Conservation (phyloP, 1,140 invertebrate species). For the Camponotus floridanus region DNA sequence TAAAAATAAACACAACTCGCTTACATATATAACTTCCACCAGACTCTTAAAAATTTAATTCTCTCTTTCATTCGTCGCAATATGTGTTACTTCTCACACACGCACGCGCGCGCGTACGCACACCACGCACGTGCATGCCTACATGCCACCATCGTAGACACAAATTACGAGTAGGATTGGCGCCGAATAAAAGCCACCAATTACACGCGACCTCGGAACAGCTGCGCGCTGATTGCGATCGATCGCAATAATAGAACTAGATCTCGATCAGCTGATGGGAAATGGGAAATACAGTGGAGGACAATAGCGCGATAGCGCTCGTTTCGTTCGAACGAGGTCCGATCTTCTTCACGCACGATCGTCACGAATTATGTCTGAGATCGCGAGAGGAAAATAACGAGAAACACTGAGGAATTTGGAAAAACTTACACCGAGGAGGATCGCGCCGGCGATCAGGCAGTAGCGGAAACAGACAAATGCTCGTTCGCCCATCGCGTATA, state of each 20-base stretch:
- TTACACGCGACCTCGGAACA: conserved; percentile 22
- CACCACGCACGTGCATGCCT: background rate
- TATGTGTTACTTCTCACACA: background rate
- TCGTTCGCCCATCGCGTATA: conserved; percentile 68
- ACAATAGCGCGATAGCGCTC: background rate
- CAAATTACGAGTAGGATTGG: conserved; percentile 16
- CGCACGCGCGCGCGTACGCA: too few relatives aligned
- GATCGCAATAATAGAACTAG: conserved; percentile 10
- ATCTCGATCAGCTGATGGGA: conserved; percentile 14
- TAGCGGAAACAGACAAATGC: conserved; percentile 76
- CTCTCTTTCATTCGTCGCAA: background rate
- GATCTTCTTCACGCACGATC: too few relatives aligned
- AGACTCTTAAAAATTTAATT: background rate
- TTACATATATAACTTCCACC: background rate
- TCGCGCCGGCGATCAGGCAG: conserved; percentile 74
- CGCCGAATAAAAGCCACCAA: conserved; percentile 5
- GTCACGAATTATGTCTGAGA: background rate
- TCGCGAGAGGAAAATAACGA: conserved; percentile 12
- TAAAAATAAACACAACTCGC: background rate
- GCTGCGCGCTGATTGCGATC: too few relatives aligned
- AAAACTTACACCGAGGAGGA: conserved; percentile 80
- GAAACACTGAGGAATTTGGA: background rate
- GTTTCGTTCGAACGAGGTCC: background rate
- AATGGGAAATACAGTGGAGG: background rate
- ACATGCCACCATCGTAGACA: background rate